Percentiles rank a stretch among this genome's conserved stretches.
Evolutionary conservation across 2,113 vertebrate genomes (phyloP).

Genomic region (Amphiprion percula): DNA sequence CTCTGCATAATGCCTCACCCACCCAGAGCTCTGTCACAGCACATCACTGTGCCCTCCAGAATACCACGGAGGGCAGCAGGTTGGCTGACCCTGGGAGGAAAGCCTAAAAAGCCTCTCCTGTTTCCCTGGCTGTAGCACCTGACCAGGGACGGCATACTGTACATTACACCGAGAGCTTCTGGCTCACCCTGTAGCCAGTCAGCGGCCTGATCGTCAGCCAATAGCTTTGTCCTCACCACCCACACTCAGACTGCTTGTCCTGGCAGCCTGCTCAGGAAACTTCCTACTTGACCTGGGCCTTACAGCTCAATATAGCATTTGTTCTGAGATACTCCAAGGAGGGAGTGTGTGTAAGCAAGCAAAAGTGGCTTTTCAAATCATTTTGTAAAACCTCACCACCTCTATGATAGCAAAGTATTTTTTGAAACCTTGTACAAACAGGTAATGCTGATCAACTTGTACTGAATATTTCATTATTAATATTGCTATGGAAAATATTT

Average conservation of each 20-base stretch:
- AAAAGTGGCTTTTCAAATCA: background rate
- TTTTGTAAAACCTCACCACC: background rate
- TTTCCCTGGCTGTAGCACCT: conserved; percentile 65
- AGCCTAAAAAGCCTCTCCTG: conserved; percentile 71
- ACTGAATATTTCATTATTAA: no score
- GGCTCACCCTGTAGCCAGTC: conserved; percentile 44
- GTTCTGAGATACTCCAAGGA: background rate
- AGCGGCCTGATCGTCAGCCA: conserved; percentile 33
- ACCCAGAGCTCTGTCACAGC: conserved; percentile 13
- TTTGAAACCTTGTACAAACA: no score
- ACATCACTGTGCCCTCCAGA: conserved; percentile 40
- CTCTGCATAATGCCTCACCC: conserved; percentile 7
- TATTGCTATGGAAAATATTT: no score
- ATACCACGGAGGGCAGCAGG: conserved; percentile 70
- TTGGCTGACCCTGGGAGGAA: conserved; percentile 72
- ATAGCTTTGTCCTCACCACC: conserved; percentile 46
- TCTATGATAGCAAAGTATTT: background rate
- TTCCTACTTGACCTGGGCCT: conserved; percentile 18
- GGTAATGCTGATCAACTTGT: no score
- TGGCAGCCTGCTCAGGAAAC: conserved; percentile 47
- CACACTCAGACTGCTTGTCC: conserved; percentile 19
- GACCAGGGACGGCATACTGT: conserved; percentile 70
- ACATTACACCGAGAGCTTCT: conserved; percentile 67
- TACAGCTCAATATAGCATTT: conserved; percentile 14
- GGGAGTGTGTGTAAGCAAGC: background rate